Percentiles rank a stretch among this genome's conserved stretches.
Evolutionary conservation across 2,113 vertebrate genomes (phyloP).

Genomic region (Coreoperca whiteheadi): DNA sequence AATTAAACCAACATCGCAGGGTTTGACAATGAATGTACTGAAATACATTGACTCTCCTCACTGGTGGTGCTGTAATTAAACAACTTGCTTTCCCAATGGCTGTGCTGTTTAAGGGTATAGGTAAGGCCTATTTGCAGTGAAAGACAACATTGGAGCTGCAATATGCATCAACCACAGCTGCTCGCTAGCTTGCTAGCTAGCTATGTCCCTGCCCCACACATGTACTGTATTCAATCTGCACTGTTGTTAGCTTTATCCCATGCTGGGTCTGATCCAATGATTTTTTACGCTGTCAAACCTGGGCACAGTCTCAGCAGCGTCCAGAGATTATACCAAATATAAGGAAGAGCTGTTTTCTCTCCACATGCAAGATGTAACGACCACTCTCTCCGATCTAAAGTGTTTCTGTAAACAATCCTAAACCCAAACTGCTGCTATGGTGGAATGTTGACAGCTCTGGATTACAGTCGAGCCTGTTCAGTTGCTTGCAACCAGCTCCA

Average conservation of each 20-base stretch:
- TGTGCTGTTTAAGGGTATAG: conserved; percentile 16
- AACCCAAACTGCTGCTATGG: conserved; percentile 72
- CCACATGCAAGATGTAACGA: conserved; percentile 48
- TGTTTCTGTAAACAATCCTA: conserved; percentile 70
- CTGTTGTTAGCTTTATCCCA: conserved; percentile 78
- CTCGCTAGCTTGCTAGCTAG: conserved; percentile 10
- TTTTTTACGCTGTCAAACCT: conserved; percentile 66
- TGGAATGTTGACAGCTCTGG: conserved; percentile 72
- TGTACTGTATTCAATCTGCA: conserved; percentile 67
- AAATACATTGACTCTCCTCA: conserved; percentile 50
- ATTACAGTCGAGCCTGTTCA: conserved; percentile 65
- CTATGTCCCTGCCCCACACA: conserved; percentile 23
- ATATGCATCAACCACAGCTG: conserved; percentile 39
- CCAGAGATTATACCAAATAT: conserved; percentile 81
- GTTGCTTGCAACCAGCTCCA: conserved; percentile 45
- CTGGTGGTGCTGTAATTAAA: conserved; percentile 44
- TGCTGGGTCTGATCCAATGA: conserved; percentile 68
- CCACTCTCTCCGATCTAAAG: conserved; percentile 68
- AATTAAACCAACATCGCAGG: conserved; percentile 50
- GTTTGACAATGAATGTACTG: conserved; percentile 74
- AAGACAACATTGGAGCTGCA: conserved; percentile 14
- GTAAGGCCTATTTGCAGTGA: conserved; percentile 27
- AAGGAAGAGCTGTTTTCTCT: conserved; percentile 64
- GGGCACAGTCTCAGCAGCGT: conserved; percentile 74
- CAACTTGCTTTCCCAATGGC: conserved; percentile 18